Percentiles rank a stretch among this genome's conserved stretches.
These are phyloP conservation scores for Xenopus laevis DNA, from an alignment of 2,113 vertebrate species.

Conservation along the genomic window DNA sequence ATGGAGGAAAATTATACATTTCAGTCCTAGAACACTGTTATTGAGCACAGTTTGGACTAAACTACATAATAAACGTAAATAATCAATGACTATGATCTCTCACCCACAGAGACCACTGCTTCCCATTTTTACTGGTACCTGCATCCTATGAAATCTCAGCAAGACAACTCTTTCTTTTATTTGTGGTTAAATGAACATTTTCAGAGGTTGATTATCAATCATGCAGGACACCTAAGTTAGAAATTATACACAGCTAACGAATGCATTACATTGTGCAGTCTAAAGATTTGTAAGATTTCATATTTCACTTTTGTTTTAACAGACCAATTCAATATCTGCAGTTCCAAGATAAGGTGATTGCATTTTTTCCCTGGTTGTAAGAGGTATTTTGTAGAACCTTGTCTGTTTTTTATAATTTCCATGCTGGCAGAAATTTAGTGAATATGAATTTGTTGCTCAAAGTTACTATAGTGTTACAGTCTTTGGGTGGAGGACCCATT, in stretches of 20 bases:
- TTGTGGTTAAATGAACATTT: slow-evolving; percentile 23
- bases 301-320: background rate
- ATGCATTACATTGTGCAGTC: slow-evolving; percentile 18
- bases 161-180: slow-evolving; percentile 30
- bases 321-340: background rate
- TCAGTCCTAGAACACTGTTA: background rate
- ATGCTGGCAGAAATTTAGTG: no score
- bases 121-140: slow-evolving; percentile 22
- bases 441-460: no score
- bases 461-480: no score
- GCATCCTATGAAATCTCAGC: slow-evolving; percentile 20
- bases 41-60: slow-evolving; percentile 5
- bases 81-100: slow-evolving; percentile 3
- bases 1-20: slow-evolving; percentile 2
- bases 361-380: no score
- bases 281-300: no score
- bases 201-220: slow-evolving; percentile 24
- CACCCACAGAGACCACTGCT: slow-evolving; percentile 22
- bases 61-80: slow-evolving; percentile 14
- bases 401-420: no score
- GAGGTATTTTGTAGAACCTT: no score
- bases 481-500: no score
- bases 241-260: slow-evolving; percentile 29
- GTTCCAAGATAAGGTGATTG: background rate
- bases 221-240: slow-evolving; percentile 7